Conservation (phyloP, 2,888 invertebrate genomes). For the Tinea trinotella region DNA sequence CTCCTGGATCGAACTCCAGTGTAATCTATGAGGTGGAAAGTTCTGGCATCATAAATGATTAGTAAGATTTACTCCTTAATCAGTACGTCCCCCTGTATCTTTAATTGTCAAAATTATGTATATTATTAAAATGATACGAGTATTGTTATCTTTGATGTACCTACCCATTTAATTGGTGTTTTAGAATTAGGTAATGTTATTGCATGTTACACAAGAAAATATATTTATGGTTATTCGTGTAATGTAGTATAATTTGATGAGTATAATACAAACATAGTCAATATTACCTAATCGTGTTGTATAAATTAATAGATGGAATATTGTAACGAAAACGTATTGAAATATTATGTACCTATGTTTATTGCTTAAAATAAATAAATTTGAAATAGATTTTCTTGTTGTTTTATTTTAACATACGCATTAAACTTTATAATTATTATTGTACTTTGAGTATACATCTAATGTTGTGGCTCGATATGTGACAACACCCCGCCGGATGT, state of each 20-base stretch:
- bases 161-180: neutral
- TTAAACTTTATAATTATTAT: too few relatives aligned
- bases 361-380: constrained; percentile 6
- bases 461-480: too few relatives aligned
- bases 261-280: neutral
- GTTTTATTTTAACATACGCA: too few relatives aligned
- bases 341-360: neutral
- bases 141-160: constrained; percentile 5
- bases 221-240: neutral
- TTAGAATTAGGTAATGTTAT: neutral
- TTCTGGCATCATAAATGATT: neutral
- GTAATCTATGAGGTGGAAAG: neutral
- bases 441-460: too few relatives aligned
- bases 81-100: neutral
- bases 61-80: neutral
- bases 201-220: neutral
- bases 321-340: neutral
- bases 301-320: neutral
- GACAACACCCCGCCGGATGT: too few relatives aligned
- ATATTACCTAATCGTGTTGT: neutral
- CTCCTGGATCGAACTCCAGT: neutral
- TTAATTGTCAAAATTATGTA: neutral
- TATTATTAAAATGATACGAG: neutral
- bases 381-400: neutral
- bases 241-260: neutral